Conservation (phyloP, 2,113 vertebrate genomes). For the Pituophis catenifer region DNA sequence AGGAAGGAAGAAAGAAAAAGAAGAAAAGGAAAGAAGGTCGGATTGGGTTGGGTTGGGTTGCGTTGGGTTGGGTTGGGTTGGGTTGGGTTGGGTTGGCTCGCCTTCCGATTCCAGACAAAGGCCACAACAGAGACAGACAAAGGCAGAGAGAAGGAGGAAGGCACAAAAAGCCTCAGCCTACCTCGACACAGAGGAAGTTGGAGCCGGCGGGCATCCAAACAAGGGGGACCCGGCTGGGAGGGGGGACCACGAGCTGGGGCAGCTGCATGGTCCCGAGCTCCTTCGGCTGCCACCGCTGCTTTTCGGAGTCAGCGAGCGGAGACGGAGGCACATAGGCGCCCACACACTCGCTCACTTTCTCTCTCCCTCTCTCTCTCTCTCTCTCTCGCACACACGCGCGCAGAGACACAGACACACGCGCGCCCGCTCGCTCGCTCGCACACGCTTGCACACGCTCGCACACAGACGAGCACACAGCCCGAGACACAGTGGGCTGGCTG, state of each 20-base stretch:
- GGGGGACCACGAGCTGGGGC: constrained; percentile 50
- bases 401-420: neutral
- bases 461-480: neutral
- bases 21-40: too few relatives aligned
- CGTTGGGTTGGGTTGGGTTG: neutral
- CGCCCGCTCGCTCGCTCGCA: too few relatives aligned
- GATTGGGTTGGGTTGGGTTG: neutral
- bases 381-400: too few relatives aligned
- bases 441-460: neutral
- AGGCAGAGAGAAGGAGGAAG: constrained; percentile 29
- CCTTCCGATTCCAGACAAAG: constrained; percentile 20
- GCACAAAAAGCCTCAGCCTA: neutral
- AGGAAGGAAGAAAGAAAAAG: too few relatives aligned
- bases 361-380: too few relatives aligned
- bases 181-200: constrained; percentile 62
- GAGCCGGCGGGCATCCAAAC: constrained; percentile 58
- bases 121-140: constrained; percentile 33
- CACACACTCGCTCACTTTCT: neutral
- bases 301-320: neutral
- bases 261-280: constrained; percentile 54
- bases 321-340: neutral
- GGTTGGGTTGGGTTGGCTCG: neutral
- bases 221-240: constrained; percentile 51
- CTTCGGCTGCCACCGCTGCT: neutral
- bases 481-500: neutral